A percentile compares a stretch with the other conserved stretches of the same genome.
phyloP scores from a whole-genome alignment of 2,113 vertebrate genomes.

The Lontra canadensis region DNA sequence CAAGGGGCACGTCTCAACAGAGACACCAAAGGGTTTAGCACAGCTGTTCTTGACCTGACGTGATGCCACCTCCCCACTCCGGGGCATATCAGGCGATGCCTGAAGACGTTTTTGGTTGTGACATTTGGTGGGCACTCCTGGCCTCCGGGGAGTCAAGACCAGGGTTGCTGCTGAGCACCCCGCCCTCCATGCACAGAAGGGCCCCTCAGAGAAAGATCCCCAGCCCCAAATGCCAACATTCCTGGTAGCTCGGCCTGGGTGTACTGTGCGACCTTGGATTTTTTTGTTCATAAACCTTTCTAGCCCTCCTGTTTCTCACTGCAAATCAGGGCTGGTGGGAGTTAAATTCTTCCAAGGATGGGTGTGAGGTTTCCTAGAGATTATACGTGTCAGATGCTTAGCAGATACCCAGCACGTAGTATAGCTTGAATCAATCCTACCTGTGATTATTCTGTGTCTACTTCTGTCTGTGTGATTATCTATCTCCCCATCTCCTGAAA shows the following conservation, averaged over 20 bases:
- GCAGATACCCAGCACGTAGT: rapidly evolving
- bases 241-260: not conserved
- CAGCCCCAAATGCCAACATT: not conserved
- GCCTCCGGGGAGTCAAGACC: too few species aligned
- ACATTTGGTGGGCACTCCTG: not conserved
- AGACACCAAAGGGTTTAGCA: not conserved
- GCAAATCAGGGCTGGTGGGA: not conserved
- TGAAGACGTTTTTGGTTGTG: not conserved
- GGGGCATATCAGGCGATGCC: not conserved
- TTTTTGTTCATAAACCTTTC: not conserved
- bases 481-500: rapidly evolving
- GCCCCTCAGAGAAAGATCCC: rapidly evolving
- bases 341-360: not conserved
- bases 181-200: rapidly evolving
- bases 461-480: not conserved
- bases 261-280: not conserved
- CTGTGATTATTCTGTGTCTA: rapidly evolving
- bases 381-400: rapidly evolving
- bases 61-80: not conserved
- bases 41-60: not conserved
- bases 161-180: not conserved
- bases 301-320: not conserved
- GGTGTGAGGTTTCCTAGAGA: not conserved
- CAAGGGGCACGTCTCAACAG: not conserved
- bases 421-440: rapidly evolving